A percentile compares a stretch with the other conserved stretches of the same genome.
Conservation (phyloP, 2,797 vertebrate genomes). For the Sitta carolinensis region DNA sequence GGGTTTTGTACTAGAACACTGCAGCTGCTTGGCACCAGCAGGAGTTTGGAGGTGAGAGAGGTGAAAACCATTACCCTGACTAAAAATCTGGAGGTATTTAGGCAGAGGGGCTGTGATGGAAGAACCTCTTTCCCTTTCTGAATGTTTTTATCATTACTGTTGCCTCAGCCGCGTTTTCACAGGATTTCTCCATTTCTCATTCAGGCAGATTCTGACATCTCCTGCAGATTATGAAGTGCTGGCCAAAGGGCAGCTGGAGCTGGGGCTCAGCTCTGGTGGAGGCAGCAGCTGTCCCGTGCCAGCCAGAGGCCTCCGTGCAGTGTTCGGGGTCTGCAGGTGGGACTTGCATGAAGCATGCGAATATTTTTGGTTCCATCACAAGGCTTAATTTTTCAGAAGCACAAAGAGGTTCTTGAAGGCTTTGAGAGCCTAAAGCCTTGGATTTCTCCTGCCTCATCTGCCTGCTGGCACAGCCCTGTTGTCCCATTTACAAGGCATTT, state of each 20-base stretch:
- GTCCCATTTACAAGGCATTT: background rate
- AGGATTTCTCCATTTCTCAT: background rate
- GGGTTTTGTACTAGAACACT: background rate
- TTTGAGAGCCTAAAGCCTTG: conserved; percentile 29
- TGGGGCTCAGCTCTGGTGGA: background rate
- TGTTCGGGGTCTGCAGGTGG: background rate
- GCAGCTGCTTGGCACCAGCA: conserved; percentile 1
- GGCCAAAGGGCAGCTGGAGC: background rate
- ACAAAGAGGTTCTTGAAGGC: background rate
- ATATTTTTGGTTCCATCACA: background rate
- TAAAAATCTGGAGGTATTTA: background rate
- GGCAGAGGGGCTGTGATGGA: background rate
- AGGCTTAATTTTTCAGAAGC: background rate
- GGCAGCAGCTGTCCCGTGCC: background rate
- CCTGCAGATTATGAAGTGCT: background rate
- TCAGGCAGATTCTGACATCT: background rate
- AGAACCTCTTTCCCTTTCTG: background rate
- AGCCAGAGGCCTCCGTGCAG: background rate
- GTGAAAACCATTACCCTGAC: background rate
- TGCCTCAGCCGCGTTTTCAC: background rate
- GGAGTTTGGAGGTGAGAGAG: background rate
- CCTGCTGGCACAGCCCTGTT: background rate
- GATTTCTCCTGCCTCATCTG: conserved; percentile 13
- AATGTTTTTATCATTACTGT: background rate
- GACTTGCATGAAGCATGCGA: rapidly evolving